These are phyloP conservation scores for Empis stercorea DNA, from an alignment of 2,888 invertebrate genomes.

Conservation along the genomic window DNA sequence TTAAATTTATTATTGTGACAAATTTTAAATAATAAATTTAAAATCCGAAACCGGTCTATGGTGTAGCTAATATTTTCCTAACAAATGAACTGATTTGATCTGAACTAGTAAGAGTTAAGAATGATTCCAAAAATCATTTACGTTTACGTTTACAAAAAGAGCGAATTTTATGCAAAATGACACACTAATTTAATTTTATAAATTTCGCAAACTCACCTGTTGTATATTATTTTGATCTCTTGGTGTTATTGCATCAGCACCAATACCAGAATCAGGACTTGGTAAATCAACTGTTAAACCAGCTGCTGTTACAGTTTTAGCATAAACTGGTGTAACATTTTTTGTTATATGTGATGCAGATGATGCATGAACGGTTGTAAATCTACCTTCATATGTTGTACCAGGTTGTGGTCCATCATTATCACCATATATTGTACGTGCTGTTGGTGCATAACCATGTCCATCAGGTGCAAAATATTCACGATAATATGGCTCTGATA, in stretches of 20 bases:
- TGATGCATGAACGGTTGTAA: conserved; percentile 22
- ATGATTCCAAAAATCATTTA: too few species aligned
- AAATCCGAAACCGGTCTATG: too few species aligned
- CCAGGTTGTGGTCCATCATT: conserved; percentile 31
- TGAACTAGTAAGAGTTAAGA: too few species aligned
- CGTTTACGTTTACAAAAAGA: too few species aligned
- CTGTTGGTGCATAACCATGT: conserved; percentile 31
- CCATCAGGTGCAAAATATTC: conserved; percentile 60
- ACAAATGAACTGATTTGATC: too few species aligned
- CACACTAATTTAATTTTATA: too few species aligned
- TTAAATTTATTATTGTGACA: too few species aligned
- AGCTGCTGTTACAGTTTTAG: conserved; percentile 49
- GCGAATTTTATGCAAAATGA: too few species aligned
- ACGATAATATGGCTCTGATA: conserved; percentile 59
- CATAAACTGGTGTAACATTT: conserved; percentile 31
- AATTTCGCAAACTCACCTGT: conserved; percentile 50
- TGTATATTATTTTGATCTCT: conserved; percentile 79
- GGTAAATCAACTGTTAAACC: conserved; percentile 88
- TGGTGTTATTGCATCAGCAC: conserved; percentile 85
- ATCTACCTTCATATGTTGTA: conserved; percentile 33
- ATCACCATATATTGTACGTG: conserved; percentile 29
- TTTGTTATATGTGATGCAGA: conserved; percentile 18
- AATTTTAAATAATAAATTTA: too few species aligned
- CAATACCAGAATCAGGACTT: conserved; percentile 91
- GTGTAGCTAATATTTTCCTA: too few species aligned